Evolutionary conservation across 2,113 vertebrate genomes (phyloP).

Genomic region (Rattus rattus): DNA sequence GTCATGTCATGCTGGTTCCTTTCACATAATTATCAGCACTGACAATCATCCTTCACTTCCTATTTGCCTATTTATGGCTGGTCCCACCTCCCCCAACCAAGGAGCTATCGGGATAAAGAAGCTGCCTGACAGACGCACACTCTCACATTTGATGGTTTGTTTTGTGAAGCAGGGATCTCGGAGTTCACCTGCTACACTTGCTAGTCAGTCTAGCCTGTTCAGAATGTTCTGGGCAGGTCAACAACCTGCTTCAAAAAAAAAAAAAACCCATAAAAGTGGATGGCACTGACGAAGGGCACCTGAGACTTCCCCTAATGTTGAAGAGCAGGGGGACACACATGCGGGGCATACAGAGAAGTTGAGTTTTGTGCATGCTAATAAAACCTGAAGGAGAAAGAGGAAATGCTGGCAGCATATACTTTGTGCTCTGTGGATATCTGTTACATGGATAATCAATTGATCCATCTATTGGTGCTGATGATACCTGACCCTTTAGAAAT

Average conservation of each 20-base stretch:
- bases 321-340: background rate
- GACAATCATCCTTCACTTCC: slow-evolving; percentile 59
- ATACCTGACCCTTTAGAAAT: background rate
- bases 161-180: background rate
- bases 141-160: background rate
- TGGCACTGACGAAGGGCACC: background rate
- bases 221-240: background rate
- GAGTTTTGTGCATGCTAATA: background rate
- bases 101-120: background rate
- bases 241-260: background rate
- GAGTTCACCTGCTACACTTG: too few species aligned
- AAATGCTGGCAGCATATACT: too few species aligned
- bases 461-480: background rate
- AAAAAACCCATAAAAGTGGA: background rate
- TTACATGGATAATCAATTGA: background rate
- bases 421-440: background rate
- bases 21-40: background rate
- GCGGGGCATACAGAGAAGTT: background rate
- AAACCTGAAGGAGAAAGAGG: background rate
- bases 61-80: slow-evolving; percentile 53
- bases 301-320: background rate
- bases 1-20: background rate
- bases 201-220: background rate
- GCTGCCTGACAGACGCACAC: background rate
- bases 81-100: background rate